Evolutionary conservation across 2,888 invertebrate species (phyloP).

Genomic region (Mimachlamys varia): DNA sequence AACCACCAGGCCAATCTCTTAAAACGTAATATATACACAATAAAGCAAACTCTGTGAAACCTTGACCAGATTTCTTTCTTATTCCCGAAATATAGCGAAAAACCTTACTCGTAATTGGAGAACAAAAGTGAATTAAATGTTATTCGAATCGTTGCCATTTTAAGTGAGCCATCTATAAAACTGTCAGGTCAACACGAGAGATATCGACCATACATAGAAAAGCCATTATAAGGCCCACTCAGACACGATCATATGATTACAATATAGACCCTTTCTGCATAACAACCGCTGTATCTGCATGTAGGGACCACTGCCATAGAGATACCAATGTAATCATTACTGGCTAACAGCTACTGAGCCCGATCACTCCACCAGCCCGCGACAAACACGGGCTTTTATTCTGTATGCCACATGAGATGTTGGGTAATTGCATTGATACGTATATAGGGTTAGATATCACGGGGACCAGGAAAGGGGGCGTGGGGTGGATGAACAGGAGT

Average conservation of each 20-base stretch:
- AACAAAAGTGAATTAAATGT: constrained; percentile 1
- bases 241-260: neutral
- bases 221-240: neutral
- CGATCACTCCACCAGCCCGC: neutral
- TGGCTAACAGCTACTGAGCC: neutral
- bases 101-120: neutral
- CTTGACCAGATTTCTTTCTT: neutral
- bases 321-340: no score
- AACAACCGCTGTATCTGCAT: neutral
- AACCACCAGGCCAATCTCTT: neutral
- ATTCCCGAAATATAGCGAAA: neutral
- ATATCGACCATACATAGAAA: constrained; percentile 3
- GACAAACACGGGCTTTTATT: neutral
- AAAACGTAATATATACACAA: neutral
- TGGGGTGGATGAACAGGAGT: no score
- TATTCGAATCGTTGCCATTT: neutral
- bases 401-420: neutral
- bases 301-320: neutral
- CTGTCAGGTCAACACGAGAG: neutral
- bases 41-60: neutral
- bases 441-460: no score
- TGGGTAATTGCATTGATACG: no score
- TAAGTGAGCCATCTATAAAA: neutral
- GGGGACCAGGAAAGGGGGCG: no score
- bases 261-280: neutral